Evolutionary conservation across 2,888 invertebrate genomes (phyloP).

Genomic region (Lithophane semibrunnea): DNA sequence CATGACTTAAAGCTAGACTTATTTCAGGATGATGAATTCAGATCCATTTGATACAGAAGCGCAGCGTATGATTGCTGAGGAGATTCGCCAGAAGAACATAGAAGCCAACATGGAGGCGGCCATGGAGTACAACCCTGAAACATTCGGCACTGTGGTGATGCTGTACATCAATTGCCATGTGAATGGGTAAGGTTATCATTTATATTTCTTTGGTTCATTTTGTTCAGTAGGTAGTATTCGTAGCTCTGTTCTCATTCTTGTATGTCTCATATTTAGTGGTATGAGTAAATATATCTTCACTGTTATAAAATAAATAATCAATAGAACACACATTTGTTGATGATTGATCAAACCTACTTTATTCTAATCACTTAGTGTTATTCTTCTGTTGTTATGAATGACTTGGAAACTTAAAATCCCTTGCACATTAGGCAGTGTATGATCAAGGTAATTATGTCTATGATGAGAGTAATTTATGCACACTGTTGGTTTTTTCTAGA

Average conservation of each 20-base stretch:
- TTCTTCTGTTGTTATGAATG: not conserved
- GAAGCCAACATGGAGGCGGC: constrained; percentile 99
- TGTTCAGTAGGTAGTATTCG: not conserved
- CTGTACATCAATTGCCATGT: constrained; percentile 99
- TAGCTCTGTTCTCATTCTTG: not conserved
- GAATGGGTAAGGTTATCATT: constrained; percentile 92
- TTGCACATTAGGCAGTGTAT: not conserved
- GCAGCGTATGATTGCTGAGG: constrained; percentile 98
- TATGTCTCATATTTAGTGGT: not conserved
- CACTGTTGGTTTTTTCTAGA: constrained; percentile 67
- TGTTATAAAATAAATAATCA: not conserved
- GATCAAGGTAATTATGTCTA: not conserved
- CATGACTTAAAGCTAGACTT: constrained; percentile 47
- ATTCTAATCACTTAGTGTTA: not conserved
- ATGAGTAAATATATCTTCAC: not conserved
- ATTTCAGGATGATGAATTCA: constrained; percentile 95
- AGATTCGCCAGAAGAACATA: constrained; percentile 98
- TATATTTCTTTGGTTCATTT: not conserved
- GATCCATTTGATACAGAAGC: constrained; percentile 99
- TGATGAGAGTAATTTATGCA: constrained; percentile 2
- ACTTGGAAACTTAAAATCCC: not conserved
- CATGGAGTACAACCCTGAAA: constrained; percentile 99
- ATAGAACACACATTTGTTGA: not conserved
- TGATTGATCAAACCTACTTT: not conserved
- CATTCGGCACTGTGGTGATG: constrained; percentile 99